These are phyloP conservation scores for Campoletis sonorensis DNA, from an alignment of 1,140 invertebrate genomes.

Conservation along the genomic window DNA sequence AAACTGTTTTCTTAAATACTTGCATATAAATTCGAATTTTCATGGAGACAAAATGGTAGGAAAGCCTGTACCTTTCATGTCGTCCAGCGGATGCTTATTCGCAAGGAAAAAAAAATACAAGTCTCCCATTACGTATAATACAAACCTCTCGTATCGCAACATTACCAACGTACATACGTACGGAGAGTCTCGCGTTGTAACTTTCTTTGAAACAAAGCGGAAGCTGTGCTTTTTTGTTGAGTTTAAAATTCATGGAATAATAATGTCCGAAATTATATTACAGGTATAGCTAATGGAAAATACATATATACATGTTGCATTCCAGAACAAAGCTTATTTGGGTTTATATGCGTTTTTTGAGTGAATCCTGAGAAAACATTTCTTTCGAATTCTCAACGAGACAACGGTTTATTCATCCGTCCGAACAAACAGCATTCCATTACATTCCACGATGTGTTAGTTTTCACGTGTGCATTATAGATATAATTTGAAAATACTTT, in stretches of 20 bases:
- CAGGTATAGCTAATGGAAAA: background rate
- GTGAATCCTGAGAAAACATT: background rate
- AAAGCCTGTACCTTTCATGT: background rate
- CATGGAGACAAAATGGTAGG: background rate
- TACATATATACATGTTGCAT: background rate
- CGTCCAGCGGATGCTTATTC: background rate
- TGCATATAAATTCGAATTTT: background rate
- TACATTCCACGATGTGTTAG: background rate
- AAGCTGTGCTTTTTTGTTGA: slow-evolving; percentile 22
- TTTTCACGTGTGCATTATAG: background rate
- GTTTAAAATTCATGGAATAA: slow-evolving; percentile 61
- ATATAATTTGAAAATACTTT: background rate
- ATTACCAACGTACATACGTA: background rate
- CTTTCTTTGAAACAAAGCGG: slow-evolving; percentile 3
- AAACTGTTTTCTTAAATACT: too few relatives aligned
- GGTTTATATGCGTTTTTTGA: background rate
- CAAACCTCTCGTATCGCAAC: background rate
- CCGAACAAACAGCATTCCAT: background rate
- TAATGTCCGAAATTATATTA: slow-evolving; percentile 34
- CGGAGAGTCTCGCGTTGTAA: background rate
- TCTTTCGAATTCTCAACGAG: background rate
- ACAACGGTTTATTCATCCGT: background rate
- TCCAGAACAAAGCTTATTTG: background rate
- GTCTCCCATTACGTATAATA: slow-evolving; percentile 39
- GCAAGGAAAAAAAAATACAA: too few relatives aligned